phyloP scores from a whole-genome alignment of 2,113 vertebrate genomes.

The Alces alces region DNA sequence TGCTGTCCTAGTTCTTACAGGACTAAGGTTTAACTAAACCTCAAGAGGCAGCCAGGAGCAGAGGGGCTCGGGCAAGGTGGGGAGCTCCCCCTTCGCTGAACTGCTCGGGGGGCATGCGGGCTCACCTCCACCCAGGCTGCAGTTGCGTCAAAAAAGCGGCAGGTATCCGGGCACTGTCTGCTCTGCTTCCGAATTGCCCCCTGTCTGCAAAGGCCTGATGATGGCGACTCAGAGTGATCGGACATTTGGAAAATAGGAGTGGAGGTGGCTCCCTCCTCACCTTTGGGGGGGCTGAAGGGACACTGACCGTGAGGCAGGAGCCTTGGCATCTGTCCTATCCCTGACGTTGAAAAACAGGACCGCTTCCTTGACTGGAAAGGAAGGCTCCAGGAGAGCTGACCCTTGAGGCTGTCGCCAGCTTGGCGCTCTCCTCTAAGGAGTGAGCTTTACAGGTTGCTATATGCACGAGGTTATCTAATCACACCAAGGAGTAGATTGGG shows the following conservation, averaged over 20 bases:
- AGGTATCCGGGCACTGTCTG: neutral
- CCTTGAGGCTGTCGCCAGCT: neutral
- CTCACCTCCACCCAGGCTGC: neutral
- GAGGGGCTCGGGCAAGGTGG: neutral
- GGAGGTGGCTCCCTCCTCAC: neutral
- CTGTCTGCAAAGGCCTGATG: neutral
- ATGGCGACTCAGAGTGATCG: neutral
- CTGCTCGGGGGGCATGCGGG: neutral
- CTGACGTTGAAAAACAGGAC: neutral
- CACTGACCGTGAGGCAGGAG: neutral
- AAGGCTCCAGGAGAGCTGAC: neutral
- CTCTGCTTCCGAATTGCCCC: neutral
- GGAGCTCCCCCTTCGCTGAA: accelerated
- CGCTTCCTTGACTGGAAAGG: neutral
- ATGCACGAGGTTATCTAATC: neutral
- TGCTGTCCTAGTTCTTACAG: neutral
- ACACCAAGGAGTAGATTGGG: neutral
- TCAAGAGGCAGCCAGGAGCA: neutral
- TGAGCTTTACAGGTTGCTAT: neutral
- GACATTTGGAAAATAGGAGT: neutral
- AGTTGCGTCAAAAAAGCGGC: neutral
- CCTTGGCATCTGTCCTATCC: neutral
- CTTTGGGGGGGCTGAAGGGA: neutral
- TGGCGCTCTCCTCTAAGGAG: neutral
- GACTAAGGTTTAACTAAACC: neutral